phyloP scores from a whole-genome alignment of 2,888 invertebrate species.

The Acanthosepion lycidas region DNA sequence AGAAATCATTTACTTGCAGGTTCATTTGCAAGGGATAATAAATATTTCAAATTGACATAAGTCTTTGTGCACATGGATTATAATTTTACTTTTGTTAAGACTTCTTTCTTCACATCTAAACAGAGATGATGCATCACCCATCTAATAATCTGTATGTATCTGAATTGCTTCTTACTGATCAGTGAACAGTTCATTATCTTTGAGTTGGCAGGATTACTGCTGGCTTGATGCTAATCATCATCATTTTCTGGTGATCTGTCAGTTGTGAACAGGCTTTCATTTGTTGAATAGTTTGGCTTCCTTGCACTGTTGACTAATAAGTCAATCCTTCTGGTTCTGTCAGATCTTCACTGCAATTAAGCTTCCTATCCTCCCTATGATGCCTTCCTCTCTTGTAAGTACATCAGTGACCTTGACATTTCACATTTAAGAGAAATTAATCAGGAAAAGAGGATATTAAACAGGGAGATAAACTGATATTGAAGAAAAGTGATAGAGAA shows the following conservation, averaged over 20 bases:
- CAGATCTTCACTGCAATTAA: background rate
- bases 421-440: background rate
- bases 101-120: no score
- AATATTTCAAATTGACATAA: no score
- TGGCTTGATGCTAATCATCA: conserved; percentile 3
- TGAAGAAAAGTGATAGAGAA: background rate
- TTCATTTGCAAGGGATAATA: no score
- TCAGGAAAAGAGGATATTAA: background rate
- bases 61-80: no score
- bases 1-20: no score
- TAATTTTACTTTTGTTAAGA: no score
- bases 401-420: background rate
- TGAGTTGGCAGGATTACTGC: background rate
- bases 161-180: background rate
- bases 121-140: no score
- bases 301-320: background rate
- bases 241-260: background rate
- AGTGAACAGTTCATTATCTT: background rate
- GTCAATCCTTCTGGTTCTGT: background rate
- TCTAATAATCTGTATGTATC: background rate
- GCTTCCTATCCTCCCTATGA: background rate
- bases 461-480: no score
- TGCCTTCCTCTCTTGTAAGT: background rate
- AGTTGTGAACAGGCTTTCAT: background rate
- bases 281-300: background rate